phyloP scores from a whole-genome alignment of 2,888 invertebrate genomes.

The Amiota mariae region DNA sequence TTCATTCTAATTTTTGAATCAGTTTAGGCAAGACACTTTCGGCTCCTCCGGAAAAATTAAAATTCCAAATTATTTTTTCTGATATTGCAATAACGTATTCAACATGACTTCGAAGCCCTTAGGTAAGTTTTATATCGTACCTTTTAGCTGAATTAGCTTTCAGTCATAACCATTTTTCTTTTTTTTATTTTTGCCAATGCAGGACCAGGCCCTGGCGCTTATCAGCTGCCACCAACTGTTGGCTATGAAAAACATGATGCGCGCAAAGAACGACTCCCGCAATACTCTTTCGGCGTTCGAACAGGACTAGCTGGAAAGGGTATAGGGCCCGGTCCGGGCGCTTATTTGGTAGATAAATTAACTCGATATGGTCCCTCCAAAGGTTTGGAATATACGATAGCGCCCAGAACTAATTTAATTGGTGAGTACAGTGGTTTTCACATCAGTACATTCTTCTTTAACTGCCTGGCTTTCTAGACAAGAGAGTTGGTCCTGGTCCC shows the following conservation, averaged over 20 bases:
- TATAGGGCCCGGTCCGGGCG: slow-evolving; percentile 69
- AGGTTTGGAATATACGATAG: slow-evolving; percentile 74
- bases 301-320: slow-evolving; percentile 39
- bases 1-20: slow-evolving; percentile 32
- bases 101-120: slow-evolving; percentile 50
- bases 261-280: slow-evolving; percentile 75
- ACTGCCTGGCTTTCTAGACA: slow-evolving; percentile 49
- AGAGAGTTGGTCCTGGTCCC: slow-evolving; percentile 66
- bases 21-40: slow-evolving; percentile 49
- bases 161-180: background rate
- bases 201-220: slow-evolving; percentile 79
- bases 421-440: slow-evolving; percentile 45
- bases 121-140: slow-evolving; percentile 47
- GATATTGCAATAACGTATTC: slow-evolving; percentile 58
- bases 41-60: slow-evolving; percentile 50
- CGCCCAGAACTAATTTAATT: slow-evolving; percentile 62
- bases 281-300: slow-evolving; percentile 68
- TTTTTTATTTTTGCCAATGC: slow-evolving; percentile 37
- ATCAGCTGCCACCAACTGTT: slow-evolving; percentile 76
- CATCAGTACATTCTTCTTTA: background rate
- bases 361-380: slow-evolving; percentile 64
- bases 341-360: slow-evolving; percentile 60
- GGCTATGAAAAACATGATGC: slow-evolving; percentile 77
- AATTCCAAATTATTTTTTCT: slow-evolving; percentile 47
- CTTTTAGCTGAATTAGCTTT: background rate